A percentile compares a stretch with the other conserved stretches of the same genome.
These are phyloP conservation scores for Mola mola DNA, from an alignment of 2,113 vertebrate species.

Conservation along the genomic window DNA sequence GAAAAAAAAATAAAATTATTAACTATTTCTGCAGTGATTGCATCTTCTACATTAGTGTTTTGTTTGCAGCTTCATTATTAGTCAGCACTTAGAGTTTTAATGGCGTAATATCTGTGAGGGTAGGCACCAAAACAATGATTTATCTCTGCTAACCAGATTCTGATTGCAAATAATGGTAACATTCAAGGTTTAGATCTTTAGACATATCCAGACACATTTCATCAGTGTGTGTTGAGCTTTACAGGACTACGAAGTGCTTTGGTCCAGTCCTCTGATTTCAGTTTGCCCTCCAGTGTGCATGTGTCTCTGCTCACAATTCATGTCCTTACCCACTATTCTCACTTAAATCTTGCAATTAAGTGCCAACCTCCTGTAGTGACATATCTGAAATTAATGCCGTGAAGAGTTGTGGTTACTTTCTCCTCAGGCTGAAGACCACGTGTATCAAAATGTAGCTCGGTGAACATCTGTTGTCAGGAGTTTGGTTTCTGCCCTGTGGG, in stretches of 20 bases:
- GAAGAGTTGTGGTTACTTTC: slow-evolving; percentile 9
- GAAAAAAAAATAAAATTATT: too few species aligned
- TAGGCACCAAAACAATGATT: too few species aligned
- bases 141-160: too few species aligned
- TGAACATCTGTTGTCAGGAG: slow-evolving; percentile 27
- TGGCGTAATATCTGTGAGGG: too few species aligned
- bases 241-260: not conserved
- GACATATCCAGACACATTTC: too few species aligned
- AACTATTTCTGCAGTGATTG: too few species aligned
- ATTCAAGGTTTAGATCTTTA: too few species aligned
- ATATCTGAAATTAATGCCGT: slow-evolving; percentile 25
- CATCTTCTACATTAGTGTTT: too few species aligned
- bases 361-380: not conserved
- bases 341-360: slow-evolving; percentile 5
- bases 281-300: not conserved
- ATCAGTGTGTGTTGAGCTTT: too few species aligned
- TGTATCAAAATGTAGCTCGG: slow-evolving; percentile 22
- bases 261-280: not conserved
- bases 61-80: too few species aligned
- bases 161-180: too few species aligned
- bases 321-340: not conserved
- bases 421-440: slow-evolving; percentile 14
- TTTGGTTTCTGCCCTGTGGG: slow-evolving; percentile 15
- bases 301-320: not conserved
- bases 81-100: too few species aligned